Evolutionary conservation across 2,113 vertebrate genomes (phyloP).

Genomic region (Hyperopisus bebe): DNA sequence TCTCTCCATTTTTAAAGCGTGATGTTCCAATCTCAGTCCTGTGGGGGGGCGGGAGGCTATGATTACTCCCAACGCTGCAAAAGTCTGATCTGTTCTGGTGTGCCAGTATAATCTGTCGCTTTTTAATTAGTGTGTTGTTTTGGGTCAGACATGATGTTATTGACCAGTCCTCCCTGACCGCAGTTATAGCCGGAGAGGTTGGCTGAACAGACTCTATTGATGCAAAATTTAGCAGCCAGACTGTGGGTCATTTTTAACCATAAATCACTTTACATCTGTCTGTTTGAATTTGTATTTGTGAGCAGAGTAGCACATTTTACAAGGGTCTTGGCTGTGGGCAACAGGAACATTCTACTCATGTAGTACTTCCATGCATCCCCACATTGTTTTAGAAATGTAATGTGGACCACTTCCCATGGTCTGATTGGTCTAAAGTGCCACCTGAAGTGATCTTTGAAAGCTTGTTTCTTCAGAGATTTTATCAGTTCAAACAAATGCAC

Average conservation of each 20-base stretch:
- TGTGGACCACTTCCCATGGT: background rate
- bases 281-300: background rate
- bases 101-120: background rate
- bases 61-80: background rate
- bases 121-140: background rate
- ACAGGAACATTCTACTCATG: background rate
- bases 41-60: background rate
- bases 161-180: background rate
- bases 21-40: background rate
- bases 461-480: background rate
- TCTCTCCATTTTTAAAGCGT: background rate
- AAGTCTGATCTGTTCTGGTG: background rate
- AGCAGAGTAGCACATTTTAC: background rate
- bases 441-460: background rate
- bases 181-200: background rate
- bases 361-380: background rate
- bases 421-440: background rate
- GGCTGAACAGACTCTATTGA: background rate
- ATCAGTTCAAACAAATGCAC: background rate
- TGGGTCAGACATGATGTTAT: background rate
- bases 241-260: background rate
- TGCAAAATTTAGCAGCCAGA: background rate
- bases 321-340: background rate
- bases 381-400: background rate
- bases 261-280: background rate